Conservation (phyloP, 2,113 vertebrate species). For the Oryzias melastigma region DNA sequence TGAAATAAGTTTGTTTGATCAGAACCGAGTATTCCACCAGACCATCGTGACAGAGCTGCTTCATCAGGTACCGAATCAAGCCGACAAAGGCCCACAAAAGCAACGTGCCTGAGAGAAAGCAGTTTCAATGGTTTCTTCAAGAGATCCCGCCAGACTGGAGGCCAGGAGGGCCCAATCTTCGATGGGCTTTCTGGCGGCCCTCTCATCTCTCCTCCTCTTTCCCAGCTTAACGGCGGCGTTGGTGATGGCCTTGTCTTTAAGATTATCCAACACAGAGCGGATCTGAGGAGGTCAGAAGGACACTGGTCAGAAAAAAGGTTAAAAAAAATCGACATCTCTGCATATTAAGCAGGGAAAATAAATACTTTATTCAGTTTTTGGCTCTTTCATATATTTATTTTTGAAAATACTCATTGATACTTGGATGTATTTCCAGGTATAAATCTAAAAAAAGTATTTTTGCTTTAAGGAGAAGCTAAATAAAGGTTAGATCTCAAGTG, state of each 20-base stretch:
- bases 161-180: slow-evolving; percentile 67
- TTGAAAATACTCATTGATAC: too few relatives aligned
- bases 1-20: too few relatives aligned
- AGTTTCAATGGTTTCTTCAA: slow-evolving; percentile 46
- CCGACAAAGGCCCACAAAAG: background rate
- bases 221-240: slow-evolving; percentile 24
- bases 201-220: slow-evolving; percentile 32
- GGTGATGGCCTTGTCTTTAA: slow-evolving; percentile 53
- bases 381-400: too few relatives aligned
- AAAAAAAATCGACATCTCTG: background rate
- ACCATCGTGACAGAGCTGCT: background rate
- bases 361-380: too few relatives aligned
- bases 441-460: too few relatives aligned
- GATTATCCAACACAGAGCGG: slow-evolving; percentile 45
- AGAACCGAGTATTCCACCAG: background rate
- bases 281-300: slow-evolving; percentile 43
- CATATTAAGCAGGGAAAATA: too few relatives aligned
- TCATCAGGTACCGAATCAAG: background rate
- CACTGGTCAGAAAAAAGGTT: too few relatives aligned
- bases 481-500: too few relatives aligned
- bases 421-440: too few relatives aligned
- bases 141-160: slow-evolving; percentile 42
- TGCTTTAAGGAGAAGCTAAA: too few relatives aligned
- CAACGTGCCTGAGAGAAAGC: slow-evolving; percentile 72
- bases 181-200: slow-evolving; percentile 46